A percentile compares a stretch with the other conserved stretches of the same genome.
These are phyloP conservation scores for Drosophila teissieri DNA, from an alignment of 1,140 invertebrate genomes.

Conservation along the genomic window DNA sequence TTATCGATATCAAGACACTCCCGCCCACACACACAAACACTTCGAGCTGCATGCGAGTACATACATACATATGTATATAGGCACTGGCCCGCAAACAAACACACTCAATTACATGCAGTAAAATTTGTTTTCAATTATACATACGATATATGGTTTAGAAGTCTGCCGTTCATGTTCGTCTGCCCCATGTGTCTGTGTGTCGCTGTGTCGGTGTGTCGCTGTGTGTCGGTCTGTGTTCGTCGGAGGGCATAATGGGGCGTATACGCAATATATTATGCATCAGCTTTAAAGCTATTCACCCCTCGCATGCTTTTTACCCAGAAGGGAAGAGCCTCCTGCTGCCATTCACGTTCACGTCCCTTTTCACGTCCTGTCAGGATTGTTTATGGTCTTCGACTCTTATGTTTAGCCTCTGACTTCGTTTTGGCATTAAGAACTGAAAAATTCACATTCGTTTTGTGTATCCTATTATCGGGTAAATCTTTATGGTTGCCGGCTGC, in stretches of 20 bases:
- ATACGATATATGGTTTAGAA: constrained; percentile 62
- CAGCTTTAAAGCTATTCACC: constrained; percentile 64
- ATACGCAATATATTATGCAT: constrained; percentile 73
- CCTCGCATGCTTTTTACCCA: background rate
- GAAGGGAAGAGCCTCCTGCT: no score
- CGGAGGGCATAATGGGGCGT: constrained; percentile 49
- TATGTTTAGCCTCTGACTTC: constrained; percentile 22
- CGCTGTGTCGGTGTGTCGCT: no score
- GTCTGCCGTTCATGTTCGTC: constrained; percentile 39
- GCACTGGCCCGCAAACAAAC: constrained; percentile 33
- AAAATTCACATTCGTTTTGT: constrained; percentile 35
- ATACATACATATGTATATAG: no score
- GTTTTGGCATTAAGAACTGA: constrained; percentile 34
- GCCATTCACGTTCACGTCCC: no score
- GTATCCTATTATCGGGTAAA: constrained; percentile 31
- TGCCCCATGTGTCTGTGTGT: constrained; percentile 3
- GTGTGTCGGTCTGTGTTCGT: constrained; percentile 6
- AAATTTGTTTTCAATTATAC: constrained; percentile 81
- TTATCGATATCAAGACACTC: constrained; percentile 78
- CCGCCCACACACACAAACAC: constrained; percentile 15
- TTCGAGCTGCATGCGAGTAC: background rate
- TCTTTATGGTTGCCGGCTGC: constrained; percentile 27
- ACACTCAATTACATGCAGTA: constrained; percentile 74
- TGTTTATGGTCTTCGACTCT: constrained; percentile 28
- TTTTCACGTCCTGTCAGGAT: constrained; percentile 15